Evolutionary conservation across 1,140 invertebrate genomes (phyloP).

Genomic region (Pseudomyrmex flavicornis): DNA sequence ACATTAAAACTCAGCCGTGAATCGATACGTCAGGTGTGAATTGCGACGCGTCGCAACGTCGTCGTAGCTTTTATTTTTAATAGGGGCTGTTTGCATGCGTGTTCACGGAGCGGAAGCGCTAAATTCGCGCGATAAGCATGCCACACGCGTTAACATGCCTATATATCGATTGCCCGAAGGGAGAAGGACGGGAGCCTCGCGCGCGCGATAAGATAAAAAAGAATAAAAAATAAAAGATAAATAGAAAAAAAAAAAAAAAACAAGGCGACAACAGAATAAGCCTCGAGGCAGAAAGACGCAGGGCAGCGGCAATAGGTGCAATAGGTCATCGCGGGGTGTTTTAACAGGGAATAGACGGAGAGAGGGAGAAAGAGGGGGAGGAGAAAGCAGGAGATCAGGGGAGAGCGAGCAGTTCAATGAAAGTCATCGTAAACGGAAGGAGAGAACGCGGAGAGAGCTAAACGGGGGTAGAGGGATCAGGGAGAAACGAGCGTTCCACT

Average conservation of each 20-base stretch:
- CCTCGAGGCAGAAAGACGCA: slow-evolving; percentile 16
- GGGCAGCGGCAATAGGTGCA: slow-evolving; percentile 41
- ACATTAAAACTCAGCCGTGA: slow-evolving; percentile 17
- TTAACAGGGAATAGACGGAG: background rate
- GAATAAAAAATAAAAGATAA: background rate
- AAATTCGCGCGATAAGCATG: slow-evolving; percentile 61
- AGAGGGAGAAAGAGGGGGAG: background rate
- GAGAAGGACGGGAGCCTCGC: background rate
- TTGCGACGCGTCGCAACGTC: slow-evolving; percentile 51
- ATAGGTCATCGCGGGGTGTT: slow-evolving; percentile 48
- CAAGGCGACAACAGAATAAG: background rate
- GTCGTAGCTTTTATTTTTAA: slow-evolving; percentile 55
- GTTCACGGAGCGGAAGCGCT: slow-evolving; percentile 54
- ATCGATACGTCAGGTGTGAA: slow-evolving; percentile 61
- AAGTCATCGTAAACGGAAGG: slow-evolving; percentile 55
- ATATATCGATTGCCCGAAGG: slow-evolving; percentile 34
- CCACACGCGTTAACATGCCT: slow-evolving; percentile 45
- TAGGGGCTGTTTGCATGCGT: slow-evolving; percentile 35
- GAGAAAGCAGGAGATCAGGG: slow-evolving; percentile 27
- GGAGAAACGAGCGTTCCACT: slow-evolving; percentile 45
- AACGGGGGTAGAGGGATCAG: slow-evolving; percentile 50
- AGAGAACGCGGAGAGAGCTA: slow-evolving; percentile 24
- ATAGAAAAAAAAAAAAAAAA: background rate
- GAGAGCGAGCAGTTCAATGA: slow-evolving; percentile 46
- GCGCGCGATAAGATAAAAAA: slow-evolving; percentile 12